Percentiles rank a stretch among this genome's conserved stretches.
These are phyloP conservation scores for Eurystomus glaucurus DNA, from an alignment of 2,797 vertebrate genomes.

Conservation along the genomic window DNA sequence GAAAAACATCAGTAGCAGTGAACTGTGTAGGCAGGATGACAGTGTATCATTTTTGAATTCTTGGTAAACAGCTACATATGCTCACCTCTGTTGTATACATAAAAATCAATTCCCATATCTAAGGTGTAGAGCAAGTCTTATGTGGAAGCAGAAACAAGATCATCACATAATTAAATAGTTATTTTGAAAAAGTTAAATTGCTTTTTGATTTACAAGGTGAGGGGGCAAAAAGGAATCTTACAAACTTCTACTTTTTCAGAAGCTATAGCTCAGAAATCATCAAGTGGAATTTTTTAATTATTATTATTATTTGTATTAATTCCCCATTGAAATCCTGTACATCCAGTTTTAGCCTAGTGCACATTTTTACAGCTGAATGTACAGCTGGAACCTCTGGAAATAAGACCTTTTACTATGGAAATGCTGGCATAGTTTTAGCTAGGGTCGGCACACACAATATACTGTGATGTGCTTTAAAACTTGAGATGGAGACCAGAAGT, in stretches of 20 bases:
- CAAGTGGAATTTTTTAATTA: not conserved
- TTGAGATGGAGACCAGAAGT: constrained; percentile 70
- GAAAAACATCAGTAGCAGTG: not conserved
- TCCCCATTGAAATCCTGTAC: constrained; percentile 30
- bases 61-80: not conserved
- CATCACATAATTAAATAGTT: not conserved
- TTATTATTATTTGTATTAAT: not conserved
- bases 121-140: not conserved
- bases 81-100: not conserved
- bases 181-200: not conserved
- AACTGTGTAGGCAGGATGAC: not conserved
- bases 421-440: constrained; percentile 59
- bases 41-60: not conserved
- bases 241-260: not conserved
- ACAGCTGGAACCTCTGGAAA: constrained; percentile 53
- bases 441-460: not conserved
- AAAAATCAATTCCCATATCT: not conserved
- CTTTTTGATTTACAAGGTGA: not conserved
- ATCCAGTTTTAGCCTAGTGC: constrained; percentile 38
- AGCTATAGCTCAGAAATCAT: not conserved
- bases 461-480: constrained; percentile 53
- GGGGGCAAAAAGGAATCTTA: not conserved
- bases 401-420: constrained; percentile 67
- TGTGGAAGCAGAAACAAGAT: not conserved
- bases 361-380: constrained; percentile 56